These are phyloP conservation scores for Euphysa ruthae DNA, from an alignment of 30 jellyfish, hydroid and myxozoan species.

Conservation along the genomic window DNA sequence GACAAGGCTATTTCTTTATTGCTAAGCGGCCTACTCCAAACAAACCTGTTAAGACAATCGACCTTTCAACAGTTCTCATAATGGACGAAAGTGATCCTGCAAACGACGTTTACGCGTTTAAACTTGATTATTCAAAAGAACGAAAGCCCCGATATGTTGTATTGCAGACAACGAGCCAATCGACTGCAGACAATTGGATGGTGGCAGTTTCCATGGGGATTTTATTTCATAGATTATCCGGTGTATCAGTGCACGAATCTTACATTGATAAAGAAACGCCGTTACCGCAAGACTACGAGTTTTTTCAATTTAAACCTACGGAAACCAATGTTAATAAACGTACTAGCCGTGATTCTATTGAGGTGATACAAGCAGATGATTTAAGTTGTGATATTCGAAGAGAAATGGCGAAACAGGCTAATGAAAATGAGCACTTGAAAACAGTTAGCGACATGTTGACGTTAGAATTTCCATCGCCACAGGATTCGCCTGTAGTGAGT, in stretches of 20 bases:
- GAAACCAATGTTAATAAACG: no score
- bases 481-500: no score
- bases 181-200: slow-evolving; percentile 92
- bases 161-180: slow-evolving; percentile 57
- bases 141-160: slow-evolving; percentile 24
- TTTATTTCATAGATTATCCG: slow-evolving; percentile 60
- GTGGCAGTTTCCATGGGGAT: slow-evolving; percentile 98
- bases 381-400: background rate
- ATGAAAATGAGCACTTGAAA: slow-evolving; percentile 18
- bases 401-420: slow-evolving; percentile 23
- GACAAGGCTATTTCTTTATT: slow-evolving; percentile 61
- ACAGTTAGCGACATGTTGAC: slow-evolving; percentile 10
- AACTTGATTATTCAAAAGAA: slow-evolving; percentile 52
- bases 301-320: no score
- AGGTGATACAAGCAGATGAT: background rate
- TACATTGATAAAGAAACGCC: background rate
- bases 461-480: slow-evolving; percentile 12
- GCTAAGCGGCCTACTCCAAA: slow-evolving; percentile 69
- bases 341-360: no score
- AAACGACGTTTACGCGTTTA: slow-evolving; percentile 40
- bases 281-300: slow-evolving; percentile 17
- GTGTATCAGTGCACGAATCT: background rate
- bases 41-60: slow-evolving; percentile 44
- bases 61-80: slow-evolving; percentile 60
- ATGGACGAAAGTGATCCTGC: slow-evolving; percentile 91